Conservation (phyloP, 2,113 vertebrate species). For the Salvelinus sp. region DNA sequence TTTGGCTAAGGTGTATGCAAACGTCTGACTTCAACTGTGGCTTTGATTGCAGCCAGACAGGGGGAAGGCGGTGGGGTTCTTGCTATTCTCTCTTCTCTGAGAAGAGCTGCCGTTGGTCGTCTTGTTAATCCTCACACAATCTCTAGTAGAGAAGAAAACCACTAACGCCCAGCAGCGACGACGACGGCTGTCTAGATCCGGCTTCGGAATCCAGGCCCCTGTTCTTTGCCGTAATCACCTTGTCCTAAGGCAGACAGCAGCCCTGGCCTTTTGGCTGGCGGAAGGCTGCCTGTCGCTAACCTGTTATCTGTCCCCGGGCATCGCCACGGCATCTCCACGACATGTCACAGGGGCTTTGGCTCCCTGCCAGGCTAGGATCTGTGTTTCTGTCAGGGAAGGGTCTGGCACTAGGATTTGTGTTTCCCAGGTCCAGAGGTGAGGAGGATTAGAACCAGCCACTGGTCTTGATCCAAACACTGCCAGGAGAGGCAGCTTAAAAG, state of each 20-base stretch:
- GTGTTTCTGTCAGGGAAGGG: no score
- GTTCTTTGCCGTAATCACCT: neutral
- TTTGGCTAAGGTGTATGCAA: no score
- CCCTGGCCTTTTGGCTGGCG: neutral
- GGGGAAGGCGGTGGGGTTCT: no score
- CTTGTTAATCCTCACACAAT: conserved; percentile 40
- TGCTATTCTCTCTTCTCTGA: neutral
- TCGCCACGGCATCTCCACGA: no score
- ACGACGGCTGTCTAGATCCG: no score
- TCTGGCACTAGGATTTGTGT: neutral
- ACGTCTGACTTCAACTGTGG: neutral
- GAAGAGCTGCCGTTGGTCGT: conserved; percentile 36
- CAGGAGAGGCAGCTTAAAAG: conserved; percentile 9
- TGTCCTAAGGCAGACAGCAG: neutral
- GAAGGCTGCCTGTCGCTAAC: conserved; percentile 8
- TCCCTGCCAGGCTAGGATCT: no score
- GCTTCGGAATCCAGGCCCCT: neutral
- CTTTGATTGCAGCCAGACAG: conserved; percentile 4
- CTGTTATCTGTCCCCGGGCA: conserved; percentile 9
- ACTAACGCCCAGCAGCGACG: conserved; percentile 33
- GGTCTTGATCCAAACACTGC: conserved; percentile 25
- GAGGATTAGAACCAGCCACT: conserved; percentile 39
- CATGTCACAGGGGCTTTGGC: neutral
- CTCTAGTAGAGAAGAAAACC: neutral
- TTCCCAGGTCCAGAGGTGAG: conserved; percentile 15